Conservation (phyloP, 23 tunicate genomes). For the Corella eumyota region DNA sequence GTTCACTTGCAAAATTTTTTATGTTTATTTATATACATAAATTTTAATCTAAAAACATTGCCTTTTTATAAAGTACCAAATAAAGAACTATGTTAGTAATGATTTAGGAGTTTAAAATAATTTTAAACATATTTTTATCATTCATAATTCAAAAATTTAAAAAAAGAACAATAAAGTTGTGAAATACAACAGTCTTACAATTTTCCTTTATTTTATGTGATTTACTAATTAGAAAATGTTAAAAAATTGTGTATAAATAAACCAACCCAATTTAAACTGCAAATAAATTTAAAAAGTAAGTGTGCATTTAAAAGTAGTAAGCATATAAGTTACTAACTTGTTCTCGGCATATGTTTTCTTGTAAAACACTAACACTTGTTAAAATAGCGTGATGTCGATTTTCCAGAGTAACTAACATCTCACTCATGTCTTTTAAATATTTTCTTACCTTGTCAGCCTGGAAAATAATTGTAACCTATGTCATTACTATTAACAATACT, state of each 20-base stretch:
- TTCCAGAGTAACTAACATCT: constrained; percentile 26
- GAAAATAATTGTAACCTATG: too few relatives aligned
- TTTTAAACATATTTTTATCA: too few relatives aligned
- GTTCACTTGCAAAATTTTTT: neutral
- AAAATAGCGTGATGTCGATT: constrained; percentile 24
- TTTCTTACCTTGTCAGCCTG: constrained; percentile 56
- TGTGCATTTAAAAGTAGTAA: too few relatives aligned
- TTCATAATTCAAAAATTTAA: neutral
- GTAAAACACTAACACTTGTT: constrained; percentile 18
- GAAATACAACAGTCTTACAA: neutral
- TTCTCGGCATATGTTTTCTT: constrained; percentile 24
- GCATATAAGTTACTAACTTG: too few relatives aligned
- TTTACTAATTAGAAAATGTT: neutral
- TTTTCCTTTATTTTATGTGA: neutral
- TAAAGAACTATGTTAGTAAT: too few relatives aligned
- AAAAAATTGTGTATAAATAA: neutral
- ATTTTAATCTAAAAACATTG: too few relatives aligned
- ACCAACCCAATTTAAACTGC: neutral
- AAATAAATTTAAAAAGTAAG: too few relatives aligned
- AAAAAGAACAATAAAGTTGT: neutral
- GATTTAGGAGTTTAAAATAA: too few relatives aligned
- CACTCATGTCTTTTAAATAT: constrained; percentile 38
- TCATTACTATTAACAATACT: too few relatives aligned
- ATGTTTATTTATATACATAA: too few relatives aligned
- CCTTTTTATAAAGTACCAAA: too few relatives aligned